These are phyloP conservation scores for Trinectes maculatus DNA, from an alignment of 2,113 vertebrate species.

Conservation along the genomic window DNA sequence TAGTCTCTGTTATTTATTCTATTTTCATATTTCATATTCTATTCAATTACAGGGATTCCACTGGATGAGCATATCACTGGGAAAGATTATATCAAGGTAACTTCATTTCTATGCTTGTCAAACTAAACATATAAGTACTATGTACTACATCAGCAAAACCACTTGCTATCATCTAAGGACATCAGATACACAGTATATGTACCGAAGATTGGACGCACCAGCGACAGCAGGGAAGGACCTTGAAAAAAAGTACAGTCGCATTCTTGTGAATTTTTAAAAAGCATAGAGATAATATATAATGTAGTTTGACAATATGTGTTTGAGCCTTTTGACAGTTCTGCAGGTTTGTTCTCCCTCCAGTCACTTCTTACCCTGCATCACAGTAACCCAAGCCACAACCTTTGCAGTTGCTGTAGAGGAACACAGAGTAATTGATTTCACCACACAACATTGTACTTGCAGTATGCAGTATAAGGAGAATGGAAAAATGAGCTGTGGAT, in stretches of 20 bases:
- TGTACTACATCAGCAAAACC: conserved; percentile 26
- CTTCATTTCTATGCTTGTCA: conserved; percentile 23
- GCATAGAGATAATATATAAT: not conserved
- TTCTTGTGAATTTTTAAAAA: conserved; percentile 5
- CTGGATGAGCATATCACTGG: conserved; percentile 25
- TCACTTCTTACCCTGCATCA: conserved; percentile 67
- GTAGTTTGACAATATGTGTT: not conserved
- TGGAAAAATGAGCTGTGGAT: not conserved
- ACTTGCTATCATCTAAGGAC: conserved; percentile 28
- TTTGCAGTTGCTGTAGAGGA: conserved; percentile 63
- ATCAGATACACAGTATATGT: conserved; percentile 29
- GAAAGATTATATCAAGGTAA: conserved; percentile 13
- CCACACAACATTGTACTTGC: conserved; percentile 6
- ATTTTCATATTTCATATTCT: conserved; percentile 25
- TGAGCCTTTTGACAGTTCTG: not conserved
- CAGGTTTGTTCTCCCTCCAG: not conserved
- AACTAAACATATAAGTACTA: conserved; percentile 25
- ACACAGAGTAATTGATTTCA: conserved; percentile 33
- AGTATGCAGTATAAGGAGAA: not conserved
- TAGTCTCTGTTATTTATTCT: not conserved
- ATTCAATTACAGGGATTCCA: conserved; percentile 23
- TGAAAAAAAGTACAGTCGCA: conserved; percentile 50
- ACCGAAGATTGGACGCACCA: conserved; percentile 64
- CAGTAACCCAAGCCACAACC: conserved; percentile 72
- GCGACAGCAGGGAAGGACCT: conserved; percentile 63